phyloP scores from a whole-genome alignment of 2,888 invertebrate genomes.

The Glaucopsyche alexis region DNA sequence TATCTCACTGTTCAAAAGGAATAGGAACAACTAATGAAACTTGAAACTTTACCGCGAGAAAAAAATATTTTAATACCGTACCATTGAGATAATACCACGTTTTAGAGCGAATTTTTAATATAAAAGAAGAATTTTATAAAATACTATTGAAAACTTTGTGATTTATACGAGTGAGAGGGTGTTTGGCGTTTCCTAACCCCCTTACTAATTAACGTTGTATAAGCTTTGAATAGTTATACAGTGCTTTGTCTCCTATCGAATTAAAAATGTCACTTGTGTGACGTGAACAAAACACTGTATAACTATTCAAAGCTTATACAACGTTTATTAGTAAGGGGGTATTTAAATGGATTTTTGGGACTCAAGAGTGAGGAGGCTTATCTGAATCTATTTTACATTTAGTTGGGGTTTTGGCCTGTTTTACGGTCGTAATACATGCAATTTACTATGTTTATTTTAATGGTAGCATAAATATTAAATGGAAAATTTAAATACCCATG shows the following conservation, averaged over 20 bases:
- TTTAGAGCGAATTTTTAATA: background rate
- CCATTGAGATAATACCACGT: too few species aligned
- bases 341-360: background rate
- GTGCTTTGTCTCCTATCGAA: too few species aligned
- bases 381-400: background rate
- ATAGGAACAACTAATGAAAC: background rate
- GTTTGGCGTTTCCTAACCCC: background rate
- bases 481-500: too few species aligned
- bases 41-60: background rate
- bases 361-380: background rate
- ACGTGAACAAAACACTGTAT: too few species aligned
- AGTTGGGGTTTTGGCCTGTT: background rate
- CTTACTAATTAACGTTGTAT: too few species aligned
- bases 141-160: background rate
- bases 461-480: too few species aligned
- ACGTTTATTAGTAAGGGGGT: too few species aligned
- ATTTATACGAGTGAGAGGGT: background rate
- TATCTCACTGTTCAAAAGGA: slow-evolving; percentile 5
- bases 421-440: background rate
- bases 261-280: too few species aligned
- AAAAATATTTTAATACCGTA: too few species aligned
- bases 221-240: too few species aligned
- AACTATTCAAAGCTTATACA: too few species aligned
- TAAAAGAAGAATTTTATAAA: background rate
- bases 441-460: too few species aligned